phyloP scores from a whole-genome alignment of 2,113 vertebrate genomes.

The Tetrax tetrax region DNA sequence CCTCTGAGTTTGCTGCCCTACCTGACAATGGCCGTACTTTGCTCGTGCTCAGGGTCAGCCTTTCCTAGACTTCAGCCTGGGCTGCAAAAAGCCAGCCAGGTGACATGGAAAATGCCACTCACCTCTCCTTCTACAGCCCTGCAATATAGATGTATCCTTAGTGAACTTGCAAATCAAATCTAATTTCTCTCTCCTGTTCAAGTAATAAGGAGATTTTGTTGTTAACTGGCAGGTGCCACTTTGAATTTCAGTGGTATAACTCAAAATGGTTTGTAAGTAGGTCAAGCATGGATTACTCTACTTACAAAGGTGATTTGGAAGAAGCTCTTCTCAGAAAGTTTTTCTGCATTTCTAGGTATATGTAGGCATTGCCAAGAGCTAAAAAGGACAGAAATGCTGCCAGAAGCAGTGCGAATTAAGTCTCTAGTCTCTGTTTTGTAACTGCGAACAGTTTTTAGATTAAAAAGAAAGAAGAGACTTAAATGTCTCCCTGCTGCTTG shows the following conservation, averaged over 20 bases:
- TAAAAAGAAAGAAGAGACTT: conserved; percentile 9
- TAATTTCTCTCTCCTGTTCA: conserved; percentile 18
- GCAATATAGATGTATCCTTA: conserved; percentile 15
- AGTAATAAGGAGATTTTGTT: conserved; percentile 28
- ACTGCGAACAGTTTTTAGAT: background rate
- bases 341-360: conserved; percentile 1
- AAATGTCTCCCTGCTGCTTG: background rate
- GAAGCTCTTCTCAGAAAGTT: conserved; percentile 11
- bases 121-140: background rate
- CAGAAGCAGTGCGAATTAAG: background rate
- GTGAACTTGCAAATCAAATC: conserved; percentile 21
- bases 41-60: background rate
- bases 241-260: conserved; percentile 30
- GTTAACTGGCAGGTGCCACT: conserved; percentile 52
- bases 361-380: background rate
- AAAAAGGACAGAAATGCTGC: conserved; percentile 1
- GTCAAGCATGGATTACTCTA: conserved; percentile 49
- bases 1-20: background rate
- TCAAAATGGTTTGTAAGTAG: conserved; percentile 30
- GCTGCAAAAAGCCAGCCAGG: background rate
- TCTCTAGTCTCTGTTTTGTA: background rate
- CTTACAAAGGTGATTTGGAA: background rate
- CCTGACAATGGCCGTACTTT: background rate
- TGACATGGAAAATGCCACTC: background rate
- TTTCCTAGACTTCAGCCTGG: background rate